Base-by-base conservation (phyloP, 2,888 invertebrate species). In the Heliconius aoede region DNA sequence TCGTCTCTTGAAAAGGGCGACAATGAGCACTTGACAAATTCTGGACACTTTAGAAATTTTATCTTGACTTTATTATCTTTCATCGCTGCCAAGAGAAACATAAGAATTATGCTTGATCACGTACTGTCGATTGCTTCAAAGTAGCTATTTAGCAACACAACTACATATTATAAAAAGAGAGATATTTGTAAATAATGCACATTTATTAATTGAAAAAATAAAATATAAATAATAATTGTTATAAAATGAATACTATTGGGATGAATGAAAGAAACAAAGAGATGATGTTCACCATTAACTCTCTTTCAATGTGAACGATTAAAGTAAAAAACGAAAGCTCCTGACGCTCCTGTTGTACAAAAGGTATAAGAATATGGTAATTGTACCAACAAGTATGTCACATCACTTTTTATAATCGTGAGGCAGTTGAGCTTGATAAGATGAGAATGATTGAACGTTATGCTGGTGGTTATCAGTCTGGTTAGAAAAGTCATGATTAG, bases 61-160 rank as follows among this genome's bases (percentile, higher is more conserved):
- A 78, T 78, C 73, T 69, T 32, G 24, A 67, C 62, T 77, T 69
- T 72, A 76, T 79, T 80, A 76, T 74, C 75, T 74, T 76, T 73
- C 81, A 72, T 78, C 76, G 73, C 60, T 55, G 75, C 40, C 64
- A 73, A 71, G 60, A 76, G 76, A 74, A 78, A 79, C 79, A 81
- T 84, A 79, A 81, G 81, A 84, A 84, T 85, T 84, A 85, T 85
- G 84, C 80, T 79, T 80, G 82, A 81, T 84, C 85, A 84, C 85
- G 84, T 81, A 75, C 78, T 72, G 72, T 80, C 76, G 62, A 80
- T 81, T 80, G 78, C 81, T 82, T 80, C 77, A 78, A 80, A 76
- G 71, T 75, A 80, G 78, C 80, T 69, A 80, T 80, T 80, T 79
- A 72, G 64, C 4, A 36, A 64, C 30, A 62, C 28, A 64, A 21